phyloP scores from a whole-genome alignment of 2,113 vertebrate genomes.

The Leptosomus discolor region DNA sequence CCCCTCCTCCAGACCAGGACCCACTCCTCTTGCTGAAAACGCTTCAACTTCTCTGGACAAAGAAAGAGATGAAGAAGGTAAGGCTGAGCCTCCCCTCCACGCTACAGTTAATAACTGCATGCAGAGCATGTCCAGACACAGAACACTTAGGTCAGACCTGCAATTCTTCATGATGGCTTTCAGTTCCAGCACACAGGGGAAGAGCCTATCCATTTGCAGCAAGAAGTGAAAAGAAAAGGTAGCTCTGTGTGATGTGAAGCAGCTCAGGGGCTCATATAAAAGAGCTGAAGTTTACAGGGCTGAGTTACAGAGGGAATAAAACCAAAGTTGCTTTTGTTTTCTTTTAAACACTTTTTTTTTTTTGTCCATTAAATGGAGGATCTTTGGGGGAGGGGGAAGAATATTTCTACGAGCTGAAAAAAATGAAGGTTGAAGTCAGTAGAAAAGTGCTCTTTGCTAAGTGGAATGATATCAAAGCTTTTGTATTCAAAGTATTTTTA shows the following conservation, averaged over 20 bases:
- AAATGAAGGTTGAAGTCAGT: background rate
- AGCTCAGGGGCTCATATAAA: background rate
- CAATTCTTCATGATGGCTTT: background rate
- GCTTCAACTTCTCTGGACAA: slow-evolving; percentile 56
- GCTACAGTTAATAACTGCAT: background rate
- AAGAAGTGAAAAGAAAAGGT: slow-evolving; percentile 22
- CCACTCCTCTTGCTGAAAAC: slow-evolving; percentile 12
- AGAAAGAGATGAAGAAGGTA: slow-evolving; percentile 62
- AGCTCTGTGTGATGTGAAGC: background rate
- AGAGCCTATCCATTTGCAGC: background rate
- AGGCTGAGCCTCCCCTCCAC: slow-evolving; percentile 1
- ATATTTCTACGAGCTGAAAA: background rate
- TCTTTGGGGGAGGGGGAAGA: background rate
- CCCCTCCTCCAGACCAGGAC: slow-evolving; percentile 45
- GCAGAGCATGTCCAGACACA: background rate
- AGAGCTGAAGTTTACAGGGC: slow-evolving; percentile 18
- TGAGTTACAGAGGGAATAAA: background rate
- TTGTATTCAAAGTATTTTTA: background rate
- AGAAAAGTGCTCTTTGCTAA: background rate
- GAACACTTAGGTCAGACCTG: background rate
- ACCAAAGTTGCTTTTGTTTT: slow-evolving; percentile 22
- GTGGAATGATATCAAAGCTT: background rate
- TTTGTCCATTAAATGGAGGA: background rate
- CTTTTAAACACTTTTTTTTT: background rate
- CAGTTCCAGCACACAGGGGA: background rate